Percentiles rank a stretch among this genome's conserved stretches.
Evolutionary conservation across 2,888 invertebrate species (phyloP).

Genomic region (Tubulanus polymorphus): DNA sequence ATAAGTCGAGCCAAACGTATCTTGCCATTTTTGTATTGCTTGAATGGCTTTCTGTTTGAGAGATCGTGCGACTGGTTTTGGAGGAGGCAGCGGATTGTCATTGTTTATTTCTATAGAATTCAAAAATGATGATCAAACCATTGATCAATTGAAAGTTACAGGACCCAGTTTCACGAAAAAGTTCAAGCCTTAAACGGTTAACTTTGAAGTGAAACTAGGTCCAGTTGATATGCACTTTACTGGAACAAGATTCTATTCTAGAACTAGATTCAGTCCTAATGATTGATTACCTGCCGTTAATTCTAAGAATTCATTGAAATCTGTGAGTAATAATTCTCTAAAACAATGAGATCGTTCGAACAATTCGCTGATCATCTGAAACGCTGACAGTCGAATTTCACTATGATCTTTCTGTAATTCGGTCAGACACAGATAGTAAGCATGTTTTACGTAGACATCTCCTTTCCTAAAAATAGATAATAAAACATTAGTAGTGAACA

Average conservation of each 20-base stretch:
- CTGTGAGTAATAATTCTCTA: slow-evolving; percentile 52
- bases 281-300: slow-evolving; percentile 52
- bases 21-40: slow-evolving; percentile 57
- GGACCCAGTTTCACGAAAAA: no score
- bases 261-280: no score
- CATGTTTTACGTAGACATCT: slow-evolving; percentile 54
- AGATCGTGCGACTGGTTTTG: slow-evolving; percentile 53
- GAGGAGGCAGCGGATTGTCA: slow-evolving; percentile 57
- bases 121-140: no score
- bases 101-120: slow-evolving; percentile 47
- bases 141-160: no score
- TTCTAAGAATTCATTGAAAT: slow-evolving; percentile 56
- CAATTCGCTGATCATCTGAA: slow-evolving; percentile 57
- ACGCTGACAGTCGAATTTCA: slow-evolving; percentile 58
- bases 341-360: slow-evolving; percentile 58
- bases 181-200: no score
- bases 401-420: slow-evolving; percentile 58
- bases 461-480: slow-evolving; percentile 42
- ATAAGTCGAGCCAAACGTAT: slow-evolving; percentile 55
- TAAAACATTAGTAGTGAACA: no score
- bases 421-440: slow-evolving; percentile 52
- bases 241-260: no score
- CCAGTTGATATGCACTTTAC: no score
- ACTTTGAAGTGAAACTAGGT: no score
- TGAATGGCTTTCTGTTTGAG: slow-evolving; percentile 54